Evolutionary conservation across 92 coral and sea anemone species (phyloP).

Genomic region (Zoanthus gigantus): DNA sequence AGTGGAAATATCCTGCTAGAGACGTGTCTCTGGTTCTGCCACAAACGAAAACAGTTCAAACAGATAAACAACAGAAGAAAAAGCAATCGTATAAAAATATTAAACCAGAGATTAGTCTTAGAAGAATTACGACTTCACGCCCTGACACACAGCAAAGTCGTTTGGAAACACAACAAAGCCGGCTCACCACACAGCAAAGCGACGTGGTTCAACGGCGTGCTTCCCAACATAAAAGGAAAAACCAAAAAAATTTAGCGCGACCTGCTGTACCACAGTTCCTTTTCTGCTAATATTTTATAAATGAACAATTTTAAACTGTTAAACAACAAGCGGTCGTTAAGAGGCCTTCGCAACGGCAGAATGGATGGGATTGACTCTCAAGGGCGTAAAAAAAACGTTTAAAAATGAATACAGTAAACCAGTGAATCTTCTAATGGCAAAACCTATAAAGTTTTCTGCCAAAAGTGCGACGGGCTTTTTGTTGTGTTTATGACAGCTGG

Average conservation of each 20-base stretch:
- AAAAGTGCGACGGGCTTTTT: background rate
- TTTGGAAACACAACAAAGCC: slow-evolving; percentile 32
- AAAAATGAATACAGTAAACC: background rate
- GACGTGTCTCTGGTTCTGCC: slow-evolving; percentile 12
- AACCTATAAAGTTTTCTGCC: slow-evolving; percentile 20
- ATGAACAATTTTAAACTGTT: background rate
- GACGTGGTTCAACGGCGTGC: background rate
- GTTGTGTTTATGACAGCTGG: background rate
- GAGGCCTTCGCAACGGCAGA: background rate
- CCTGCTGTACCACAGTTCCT: slow-evolving; percentile 34
- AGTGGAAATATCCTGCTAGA: slow-evolving; percentile 24
- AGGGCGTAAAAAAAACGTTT: background rate
- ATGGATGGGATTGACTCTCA: background rate
- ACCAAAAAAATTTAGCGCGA: background rate
- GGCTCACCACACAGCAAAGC: slow-evolving; percentile 32
- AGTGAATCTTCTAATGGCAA: background rate
- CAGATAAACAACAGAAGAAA: slow-evolving; percentile 11
- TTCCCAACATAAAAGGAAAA: slow-evolving; percentile 21
- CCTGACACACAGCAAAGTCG: slow-evolving; percentile 40
- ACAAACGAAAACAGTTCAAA: slow-evolving; percentile 4
- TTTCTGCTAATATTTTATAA: slow-evolving; percentile 14
- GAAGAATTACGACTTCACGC: background rate
- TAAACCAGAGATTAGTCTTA: slow-evolving; percentile 1
- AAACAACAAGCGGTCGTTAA: background rate
- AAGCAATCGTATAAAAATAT: slow-evolving; percentile 4